Evolutionary conservation across 2,797 vertebrate genomes (phyloP), one percentile per base, ranked within the genome.

Genomic region (Macropodus opercularis): DNA sequence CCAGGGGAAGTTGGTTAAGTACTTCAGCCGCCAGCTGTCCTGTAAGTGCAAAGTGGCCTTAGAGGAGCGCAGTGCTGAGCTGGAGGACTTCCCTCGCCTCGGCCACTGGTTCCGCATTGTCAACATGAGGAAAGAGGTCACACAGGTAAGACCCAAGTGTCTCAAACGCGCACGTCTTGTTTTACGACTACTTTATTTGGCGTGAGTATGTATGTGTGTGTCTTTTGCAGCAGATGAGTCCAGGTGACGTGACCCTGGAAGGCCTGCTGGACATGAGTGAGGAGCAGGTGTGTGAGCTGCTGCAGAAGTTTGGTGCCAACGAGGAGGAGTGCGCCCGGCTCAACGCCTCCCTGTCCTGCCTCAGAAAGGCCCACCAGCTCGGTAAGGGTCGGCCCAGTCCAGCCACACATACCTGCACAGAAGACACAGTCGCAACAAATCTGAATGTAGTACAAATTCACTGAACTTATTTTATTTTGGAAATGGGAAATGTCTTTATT

Each of bases 1-100:
- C 1, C 91, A 99, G 97, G 97, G 97, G 88, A 99, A 98, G 81
- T 91, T 99, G 93, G 97, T 99, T 75, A 98, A 98, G 69, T 98
- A 99, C 84, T 98, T 99, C 91, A 98, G 96, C 90, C 93, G 97
- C 69, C 97, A 99, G 93, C 93, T 99, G 84, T 98, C 96, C 78
- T 98, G 95, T 85, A 99, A 98, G 86, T 92, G 93, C 88, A 98
- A 96, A 91, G 96, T 99, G 90, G 92, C 96, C 49, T 89, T 95
- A 87, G 95, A 95, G 90, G 97, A 98, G 59, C 93, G 94, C 66
- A 96, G 91, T 0, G 92, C 93, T 0, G 94, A 98, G 79, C 93
- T 99, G 78, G 95, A 98, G 11, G 94, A 94, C 55, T 99, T 98
- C 85, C 97, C 97, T 13, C 94, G 94, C 83, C 94, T 99, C 14